Conservation (phyloP, 2,888 invertebrate species). For the Drosophila helvetica region DNA sequence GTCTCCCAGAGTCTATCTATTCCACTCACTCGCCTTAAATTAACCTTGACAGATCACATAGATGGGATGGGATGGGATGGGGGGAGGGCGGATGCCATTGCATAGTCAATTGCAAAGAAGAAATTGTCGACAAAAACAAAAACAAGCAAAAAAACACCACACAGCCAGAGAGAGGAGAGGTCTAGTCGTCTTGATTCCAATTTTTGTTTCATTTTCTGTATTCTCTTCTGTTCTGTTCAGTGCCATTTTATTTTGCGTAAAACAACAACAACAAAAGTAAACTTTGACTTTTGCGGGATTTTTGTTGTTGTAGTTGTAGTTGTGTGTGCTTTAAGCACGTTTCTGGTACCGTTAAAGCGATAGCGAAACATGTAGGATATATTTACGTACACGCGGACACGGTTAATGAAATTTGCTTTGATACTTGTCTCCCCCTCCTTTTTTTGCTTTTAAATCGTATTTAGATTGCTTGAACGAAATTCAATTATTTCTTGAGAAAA, state of each 20-base stretch:
- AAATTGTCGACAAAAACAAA: conserved; percentile 12
- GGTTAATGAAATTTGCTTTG: conserved; percentile 51
- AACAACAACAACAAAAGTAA: conserved; percentile 8
- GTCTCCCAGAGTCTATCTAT: conserved; percentile 35
- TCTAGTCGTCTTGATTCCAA: conserved; percentile 4
- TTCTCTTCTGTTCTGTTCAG: neutral
- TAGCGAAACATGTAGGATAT: conserved; percentile 33
- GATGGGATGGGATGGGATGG: neutral
- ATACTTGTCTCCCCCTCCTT: conserved; percentile 23
- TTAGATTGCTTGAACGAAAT: conserved; percentile 9
- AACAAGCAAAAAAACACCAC: neutral
- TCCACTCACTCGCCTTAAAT: conserved; percentile 54
- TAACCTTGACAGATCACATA: conserved; percentile 67
- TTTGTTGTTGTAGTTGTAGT: conserved; percentile 6
- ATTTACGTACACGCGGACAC: conserved; percentile 36
- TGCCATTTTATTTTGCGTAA: conserved; percentile 18
- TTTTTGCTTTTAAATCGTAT: neutral
- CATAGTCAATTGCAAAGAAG: conserved; percentile 18
- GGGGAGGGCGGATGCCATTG: no score
- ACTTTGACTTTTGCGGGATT: conserved; percentile 19
- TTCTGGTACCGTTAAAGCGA: conserved; percentile 2
- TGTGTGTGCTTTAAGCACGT: conserved; percentile 54
- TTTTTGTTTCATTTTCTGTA: neutral
- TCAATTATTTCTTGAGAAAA: conserved; percentile 39
- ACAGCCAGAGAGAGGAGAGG: neutral